Base-by-base conservation (phyloP, 1,140 invertebrate species). In the Eurosta solidaginis region DNA sequence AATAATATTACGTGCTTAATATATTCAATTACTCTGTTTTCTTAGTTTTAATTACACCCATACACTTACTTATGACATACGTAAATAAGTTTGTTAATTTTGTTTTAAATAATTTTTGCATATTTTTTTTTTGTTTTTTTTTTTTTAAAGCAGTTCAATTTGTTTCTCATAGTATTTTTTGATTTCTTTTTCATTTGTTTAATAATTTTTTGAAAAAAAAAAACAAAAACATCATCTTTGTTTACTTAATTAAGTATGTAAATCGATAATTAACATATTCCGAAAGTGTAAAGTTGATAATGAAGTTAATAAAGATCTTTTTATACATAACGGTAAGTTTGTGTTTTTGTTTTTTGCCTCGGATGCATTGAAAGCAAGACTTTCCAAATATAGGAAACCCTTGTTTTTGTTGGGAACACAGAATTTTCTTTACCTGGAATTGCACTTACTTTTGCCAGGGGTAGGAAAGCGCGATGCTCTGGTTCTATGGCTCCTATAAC, bases 251-350 rank as follows among this genome's bases (percentile, higher is more conserved):
- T 59, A 4, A 29, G 54, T 59, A 33, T 68, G 59, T 68, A 68
- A 68, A 33, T 68, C 17, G 59, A 40, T 68, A 68, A 68, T 68
- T 68, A 68, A 68, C 59, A 68, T 68, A 40, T 36, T 68, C 36
- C 33, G 59, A 68, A 68, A 40, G 22, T 68, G 59, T 68, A 42
- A 68, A 6, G 59, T 40, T 68, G 59, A 68, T 68, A 33, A 68
- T 68, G 59, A n/a, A 68, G 36, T 68, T 68, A 68, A 68, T 68
- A 68, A 40, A 68, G 59, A 68, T 68, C 59, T 12, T 68, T 68
- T 68, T 68, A 68, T 68, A 68, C 29, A 68, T 68, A 68, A 68
- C 59, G 40, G 33, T 68, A 68, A 10, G n/a, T 40, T 68, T 17
- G 0, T 68, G 59, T 9, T 68, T 14, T 59, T 40, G 33, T 40